Conservation (phyloP, 2,113 vertebrate species). For the Mesoclemmys tuberculata region DNA sequence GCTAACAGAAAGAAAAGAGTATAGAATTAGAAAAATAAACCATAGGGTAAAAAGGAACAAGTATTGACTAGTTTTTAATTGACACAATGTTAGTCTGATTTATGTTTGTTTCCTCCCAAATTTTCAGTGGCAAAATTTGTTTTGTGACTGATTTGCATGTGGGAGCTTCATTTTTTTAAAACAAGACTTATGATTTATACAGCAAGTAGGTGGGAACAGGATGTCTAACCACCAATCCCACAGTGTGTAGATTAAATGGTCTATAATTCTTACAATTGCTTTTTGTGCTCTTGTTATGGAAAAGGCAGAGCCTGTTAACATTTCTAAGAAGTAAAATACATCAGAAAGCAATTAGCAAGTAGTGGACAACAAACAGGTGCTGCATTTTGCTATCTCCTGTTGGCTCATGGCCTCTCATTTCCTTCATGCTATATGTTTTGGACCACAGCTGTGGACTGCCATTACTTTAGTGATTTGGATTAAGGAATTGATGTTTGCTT, state of each 20-base stretch:
- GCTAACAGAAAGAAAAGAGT: not conserved
- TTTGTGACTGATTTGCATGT: not conserved
- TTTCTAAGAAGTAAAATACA: not conserved
- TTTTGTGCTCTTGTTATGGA: not conserved
- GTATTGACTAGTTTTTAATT: not conserved
- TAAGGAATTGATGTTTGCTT: not conserved
- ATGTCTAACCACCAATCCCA: constrained; percentile 42
- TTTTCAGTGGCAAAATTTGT: constrained; percentile 9
- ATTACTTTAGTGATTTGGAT: not conserved
- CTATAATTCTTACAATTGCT: not conserved
- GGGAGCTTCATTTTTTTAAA: not conserved
- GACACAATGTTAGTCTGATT: not conserved
- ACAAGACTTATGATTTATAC: too few species aligned
- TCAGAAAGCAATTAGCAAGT: not conserved
- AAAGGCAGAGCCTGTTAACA: not conserved
- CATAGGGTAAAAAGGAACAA: not conserved
- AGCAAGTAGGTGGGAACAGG: constrained; percentile 37
- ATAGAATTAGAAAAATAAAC: not conserved
- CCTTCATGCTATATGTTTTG: accelerated
- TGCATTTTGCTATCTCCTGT: not conserved
- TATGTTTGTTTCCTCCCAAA: not conserved
- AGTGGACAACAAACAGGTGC: not conserved
- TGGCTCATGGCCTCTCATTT: not conserved
- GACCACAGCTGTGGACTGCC: accelerated
- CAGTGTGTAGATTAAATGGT: not conserved